Conservation (phyloP, 2,797 vertebrate species). For the Trachops cirrhosus region DNA sequence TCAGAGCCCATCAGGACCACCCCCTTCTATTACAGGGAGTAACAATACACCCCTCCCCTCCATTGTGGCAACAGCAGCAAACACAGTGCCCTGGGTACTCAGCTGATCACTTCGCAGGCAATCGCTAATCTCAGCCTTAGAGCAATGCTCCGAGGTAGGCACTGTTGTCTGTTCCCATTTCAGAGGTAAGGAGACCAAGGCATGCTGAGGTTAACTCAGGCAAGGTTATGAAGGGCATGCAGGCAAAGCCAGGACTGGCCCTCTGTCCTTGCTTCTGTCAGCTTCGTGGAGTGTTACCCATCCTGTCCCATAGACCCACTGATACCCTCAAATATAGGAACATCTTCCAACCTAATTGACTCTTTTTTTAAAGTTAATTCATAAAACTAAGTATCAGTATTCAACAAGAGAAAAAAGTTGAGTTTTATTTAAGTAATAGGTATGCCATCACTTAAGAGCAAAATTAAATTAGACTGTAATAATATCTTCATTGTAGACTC, state of each 20-base stretch:
- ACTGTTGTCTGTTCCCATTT: not conserved
- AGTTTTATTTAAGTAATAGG: not conserved
- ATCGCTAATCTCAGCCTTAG: not conserved
- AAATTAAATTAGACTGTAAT: not conserved
- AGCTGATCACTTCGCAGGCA: not conserved
- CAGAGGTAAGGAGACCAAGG: not conserved
- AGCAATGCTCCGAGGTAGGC: not conserved
- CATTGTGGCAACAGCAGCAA: not conserved
- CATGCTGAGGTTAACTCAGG: not conserved
- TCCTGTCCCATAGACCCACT: not conserved
- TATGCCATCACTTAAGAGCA: not conserved
- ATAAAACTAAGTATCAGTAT: not conserved
- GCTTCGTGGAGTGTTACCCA: not conserved
- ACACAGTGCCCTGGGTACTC: rapidly evolving
- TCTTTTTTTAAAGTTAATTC: not conserved
- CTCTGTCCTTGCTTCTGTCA: not conserved
- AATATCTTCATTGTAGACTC: not conserved
- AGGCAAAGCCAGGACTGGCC: not conserved
- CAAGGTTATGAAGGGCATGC: not conserved
- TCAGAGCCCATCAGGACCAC: not conserved
- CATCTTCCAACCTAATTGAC: not conserved
- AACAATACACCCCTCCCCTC: not conserved
- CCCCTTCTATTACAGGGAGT: not conserved
- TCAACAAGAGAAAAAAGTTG: not conserved
- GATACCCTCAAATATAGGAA: not conserved